Percentiles rank a stretch among this genome's conserved stretches.
These are phyloP conservation scores for Leuciscus waleckii DNA, from an alignment of 2,797 vertebrate species.

Conservation along the genomic window DNA sequence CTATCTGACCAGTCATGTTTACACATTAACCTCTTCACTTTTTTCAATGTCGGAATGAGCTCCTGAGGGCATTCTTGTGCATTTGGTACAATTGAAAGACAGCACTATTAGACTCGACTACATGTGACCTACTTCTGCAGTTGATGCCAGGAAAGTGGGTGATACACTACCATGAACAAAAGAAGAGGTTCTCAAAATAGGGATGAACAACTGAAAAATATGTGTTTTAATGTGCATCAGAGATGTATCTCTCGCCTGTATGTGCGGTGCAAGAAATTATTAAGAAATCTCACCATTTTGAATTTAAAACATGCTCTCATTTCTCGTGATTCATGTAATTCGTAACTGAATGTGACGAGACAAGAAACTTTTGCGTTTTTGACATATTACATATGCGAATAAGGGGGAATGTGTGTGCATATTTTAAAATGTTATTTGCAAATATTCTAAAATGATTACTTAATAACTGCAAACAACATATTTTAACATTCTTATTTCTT, in stretches of 20 bases:
- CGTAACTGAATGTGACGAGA: not conserved
- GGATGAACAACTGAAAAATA: not conserved
- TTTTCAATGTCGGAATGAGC: not conserved
- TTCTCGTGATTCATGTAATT: not conserved
- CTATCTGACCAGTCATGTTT: conserved; percentile 25
- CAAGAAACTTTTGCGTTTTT: not conserved
- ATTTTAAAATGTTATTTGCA: not conserved
- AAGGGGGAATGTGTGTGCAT: not conserved
- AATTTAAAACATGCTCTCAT: not conserved
- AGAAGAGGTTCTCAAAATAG: conserved; percentile 15
- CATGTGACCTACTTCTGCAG: conserved; percentile 31
- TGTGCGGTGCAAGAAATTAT: no score
- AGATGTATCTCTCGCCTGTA: no score
- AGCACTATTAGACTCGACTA: conserved; percentile 15
- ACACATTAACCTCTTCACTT: conserved; percentile 9
- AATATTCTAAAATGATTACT: not conserved
- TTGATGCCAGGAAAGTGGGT: not conserved
- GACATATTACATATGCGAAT: not conserved
- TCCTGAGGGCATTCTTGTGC: not conserved
- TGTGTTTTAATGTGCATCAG: no score
- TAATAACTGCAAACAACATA: not conserved
- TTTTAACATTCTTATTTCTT: not conserved
- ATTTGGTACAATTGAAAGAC: conserved; percentile 1
- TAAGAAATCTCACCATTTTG: no score
- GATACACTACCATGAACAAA: conserved; percentile 4